Conservation (phyloP, 2,888 invertebrate species). For the Gerosis bhagava region DNA sequence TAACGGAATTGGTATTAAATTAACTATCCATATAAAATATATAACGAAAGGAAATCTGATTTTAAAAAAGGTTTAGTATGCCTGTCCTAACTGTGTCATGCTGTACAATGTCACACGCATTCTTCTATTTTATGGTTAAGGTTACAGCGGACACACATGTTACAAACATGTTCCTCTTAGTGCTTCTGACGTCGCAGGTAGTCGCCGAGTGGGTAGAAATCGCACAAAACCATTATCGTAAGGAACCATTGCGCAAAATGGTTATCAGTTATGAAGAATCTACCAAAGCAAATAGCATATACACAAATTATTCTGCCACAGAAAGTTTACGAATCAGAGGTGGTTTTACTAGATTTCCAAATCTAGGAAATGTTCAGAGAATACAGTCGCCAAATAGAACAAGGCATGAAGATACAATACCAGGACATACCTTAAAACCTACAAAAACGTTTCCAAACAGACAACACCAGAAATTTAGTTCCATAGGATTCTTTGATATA, state of each 20-base stretch:
- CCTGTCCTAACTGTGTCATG: constrained; percentile 49
- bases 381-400: constrained; percentile 25
- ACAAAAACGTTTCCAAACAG: too few species aligned
- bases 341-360: constrained; percentile 45
- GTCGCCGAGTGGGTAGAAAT: constrained; percentile 70
- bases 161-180: constrained; percentile 43
- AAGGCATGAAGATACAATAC: not conserved
- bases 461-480: not conserved
- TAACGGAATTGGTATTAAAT: too few species aligned
- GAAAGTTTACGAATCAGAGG: constrained; percentile 41
- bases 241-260: constrained; percentile 39
- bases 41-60: too few species aligned
- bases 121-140: constrained; percentile 45
- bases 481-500: too few species aligned
- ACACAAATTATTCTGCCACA: constrained; percentile 46
- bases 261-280: constrained; percentile 25
- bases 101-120: constrained; percentile 44
- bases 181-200: constrained; percentile 44
- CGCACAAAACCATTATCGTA: constrained; percentile 60
- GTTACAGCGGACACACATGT: constrained; percentile 28
- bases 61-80: constrained; percentile 46
- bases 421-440: not conserved
- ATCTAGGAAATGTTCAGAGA: constrained; percentile 47
- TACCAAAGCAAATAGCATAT: constrained; percentile 36
- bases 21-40: too few species aligned